Base-by-base conservation (phyloP, 1,140 invertebrate genomes). In the Ctenoplectra terminalis region DNA sequence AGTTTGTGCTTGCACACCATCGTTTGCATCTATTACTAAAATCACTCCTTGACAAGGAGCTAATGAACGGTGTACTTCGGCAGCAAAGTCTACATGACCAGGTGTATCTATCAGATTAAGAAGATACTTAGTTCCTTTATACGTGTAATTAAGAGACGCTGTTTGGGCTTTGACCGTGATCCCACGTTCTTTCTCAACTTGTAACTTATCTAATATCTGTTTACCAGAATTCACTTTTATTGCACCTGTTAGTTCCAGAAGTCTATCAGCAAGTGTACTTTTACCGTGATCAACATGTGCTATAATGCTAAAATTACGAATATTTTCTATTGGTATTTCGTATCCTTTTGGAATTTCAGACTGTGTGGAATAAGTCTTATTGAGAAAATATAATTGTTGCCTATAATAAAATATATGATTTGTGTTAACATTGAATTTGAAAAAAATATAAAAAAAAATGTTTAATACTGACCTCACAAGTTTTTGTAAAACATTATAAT, bases 91-190 rank as follows among this genome's bases (percentile, higher is more conserved):
- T 17, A 99, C 99, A 95, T 99, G 99, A 37, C 99, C 99, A 46
- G 99, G 99, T 29, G 99, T 99, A 93, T 99, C 99, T 84, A 99
- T 99, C 6, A 99, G 95, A 94, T 99, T 99, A 1, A 99, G 94
- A n/a, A 99, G 93, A 94, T 99, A 99, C 54, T 95, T 90, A 84
- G 95, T 92, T 61, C 94, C 95, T 26, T 96, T 94, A 80, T 95
- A 95, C 29, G 91, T 94, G 90, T 99, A 98, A 83, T 97, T 95
- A 69, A 99, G 94, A 1, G 98, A 98, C 23, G 97, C 98, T 29
- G 98, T 99, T 90, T 99, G 98, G 20, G 99, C 99, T 94, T 99
- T 99, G 0, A 99, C 99, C 29, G 99, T 99, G 29, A 99, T 99
- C 7, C 99, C 99, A 90, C 98, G 95, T 92, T 99, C 98, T 89